Evolutionary conservation across 1,140 invertebrate species (phyloP).

Genomic region (Daktulosphaira vitifoliae): DNA sequence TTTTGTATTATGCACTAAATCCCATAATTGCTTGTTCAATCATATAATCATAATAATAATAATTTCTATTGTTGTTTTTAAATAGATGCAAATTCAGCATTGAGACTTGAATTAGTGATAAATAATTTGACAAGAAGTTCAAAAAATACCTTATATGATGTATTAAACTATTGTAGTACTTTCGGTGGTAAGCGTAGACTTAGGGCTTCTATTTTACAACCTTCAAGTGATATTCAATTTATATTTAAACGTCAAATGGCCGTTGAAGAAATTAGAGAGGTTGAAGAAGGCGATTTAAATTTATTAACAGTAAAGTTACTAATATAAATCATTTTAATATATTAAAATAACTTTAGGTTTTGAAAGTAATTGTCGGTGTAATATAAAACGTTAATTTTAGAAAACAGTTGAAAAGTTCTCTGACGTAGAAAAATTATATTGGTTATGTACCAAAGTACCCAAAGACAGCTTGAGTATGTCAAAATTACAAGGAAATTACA

Average conservation of each 20-base stretch:
- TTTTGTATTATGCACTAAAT: no score
- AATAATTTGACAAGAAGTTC: slow-evolving; percentile 46
- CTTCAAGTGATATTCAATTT: slow-evolving; percentile 54
- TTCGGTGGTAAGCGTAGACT: slow-evolving; percentile 64
- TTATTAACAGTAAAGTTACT: slow-evolving; percentile 26
- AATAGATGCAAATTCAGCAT: slow-evolving; percentile 58
- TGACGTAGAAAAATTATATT: slow-evolving; percentile 55
- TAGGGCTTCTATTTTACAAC: slow-evolving; percentile 73
- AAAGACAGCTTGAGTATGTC: slow-evolving; percentile 52
- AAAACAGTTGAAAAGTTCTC: slow-evolving; percentile 49
- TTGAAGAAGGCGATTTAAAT: slow-evolving; percentile 50
- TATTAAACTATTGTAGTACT: slow-evolving; percentile 72
- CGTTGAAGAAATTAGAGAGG: slow-evolving; percentile 63
- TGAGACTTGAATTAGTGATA: slow-evolving; percentile 64
- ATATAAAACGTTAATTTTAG: slow-evolving; percentile 41
- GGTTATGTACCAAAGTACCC: slow-evolving; percentile 50
- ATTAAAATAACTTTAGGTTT: no score
- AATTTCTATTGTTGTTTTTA: slow-evolving; percentile 36
- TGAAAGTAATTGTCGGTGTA: not conserved
- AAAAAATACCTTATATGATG: slow-evolving; percentile 55
- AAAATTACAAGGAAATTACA: slow-evolving; percentile 69
- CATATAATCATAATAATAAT: not conserved
- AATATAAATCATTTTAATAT: not conserved
- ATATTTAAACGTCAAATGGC: slow-evolving; percentile 62
- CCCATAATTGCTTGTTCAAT: no score